These are phyloP conservation scores for Mormyrops attenuatus DNA, from an alignment of 2,797 vertebrate species.

Conservation along the genomic window DNA sequence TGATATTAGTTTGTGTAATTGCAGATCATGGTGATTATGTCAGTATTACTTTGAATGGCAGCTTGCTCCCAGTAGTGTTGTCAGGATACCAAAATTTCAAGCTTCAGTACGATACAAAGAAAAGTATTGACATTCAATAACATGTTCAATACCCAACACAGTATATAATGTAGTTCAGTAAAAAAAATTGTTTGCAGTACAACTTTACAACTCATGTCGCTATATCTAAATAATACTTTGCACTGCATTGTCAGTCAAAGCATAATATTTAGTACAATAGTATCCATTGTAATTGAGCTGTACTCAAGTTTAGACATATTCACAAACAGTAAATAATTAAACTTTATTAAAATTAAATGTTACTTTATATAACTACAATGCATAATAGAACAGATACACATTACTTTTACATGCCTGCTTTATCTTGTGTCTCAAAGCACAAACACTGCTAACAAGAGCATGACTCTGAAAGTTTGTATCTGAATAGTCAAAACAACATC, in stretches of 20 bases:
- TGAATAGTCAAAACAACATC: neutral
- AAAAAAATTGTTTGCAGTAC: neutral
- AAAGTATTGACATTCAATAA: neutral
- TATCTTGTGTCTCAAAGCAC: neutral
- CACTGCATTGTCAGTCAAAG: neutral
- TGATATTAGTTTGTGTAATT: neutral
- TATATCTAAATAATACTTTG: neutral
- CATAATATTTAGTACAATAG: neutral
- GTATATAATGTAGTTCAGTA: neutral
- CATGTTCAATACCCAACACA: neutral
- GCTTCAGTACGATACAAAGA: too few relatives aligned
- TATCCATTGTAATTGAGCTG: neutral
- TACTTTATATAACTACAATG: neutral
- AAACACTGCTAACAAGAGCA: neutral
- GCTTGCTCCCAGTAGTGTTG: too few relatives aligned
- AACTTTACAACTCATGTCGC: neutral
- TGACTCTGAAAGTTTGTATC: neutral
- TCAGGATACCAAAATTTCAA: too few relatives aligned
- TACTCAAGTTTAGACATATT: neutral
- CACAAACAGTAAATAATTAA: neutral
- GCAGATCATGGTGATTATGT: neutral
- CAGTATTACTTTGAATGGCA: neutral
- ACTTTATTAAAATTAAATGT: neutral
- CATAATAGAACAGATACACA: neutral
- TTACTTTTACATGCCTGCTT: neutral